Evolutionary conservation across 2,888 invertebrate genomes (phyloP), one percentile per base, ranked within the genome.

Genomic region (Geophilus truncorum): DNA sequence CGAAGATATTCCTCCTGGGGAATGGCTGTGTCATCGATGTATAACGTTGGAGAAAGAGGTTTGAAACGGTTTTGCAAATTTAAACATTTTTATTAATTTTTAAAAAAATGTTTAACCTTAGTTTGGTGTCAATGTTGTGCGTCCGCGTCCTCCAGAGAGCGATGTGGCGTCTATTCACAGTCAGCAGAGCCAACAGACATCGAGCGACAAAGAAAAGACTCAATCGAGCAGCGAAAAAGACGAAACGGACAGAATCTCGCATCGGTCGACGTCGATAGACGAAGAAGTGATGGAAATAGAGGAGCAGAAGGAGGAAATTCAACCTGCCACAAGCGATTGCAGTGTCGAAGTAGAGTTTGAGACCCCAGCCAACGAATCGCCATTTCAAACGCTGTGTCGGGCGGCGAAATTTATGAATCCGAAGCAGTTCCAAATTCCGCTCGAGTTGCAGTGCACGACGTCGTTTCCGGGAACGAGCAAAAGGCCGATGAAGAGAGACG

Each of bases 1-100:
- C 85, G 92, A 92, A 83, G 95, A 96, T 85, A 93, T 97, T 83
- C 97, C 97, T 0, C 90, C 91, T 77, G 96, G 97, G 0, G 92
- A 95, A 87, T 98, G 97, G 96, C 87, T 95, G 83, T 97, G 97
- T 85, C 93, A 94, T 84, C 92, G 93, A 84, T 97, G 97, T 86
- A 84, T 32, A 15, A 57, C 40, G 34, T 12, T 70, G n/a, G 34
- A 40, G n/a, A 81, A 81, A 32, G 79, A 80, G 77, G 80, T 76
- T 23, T 75, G 32, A 10, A 23, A 15, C 4, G 0, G n/a, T 70
- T 70, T 6, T 70, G n/a, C n/a, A n/a, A n/a, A n/a, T n/a, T n/a
- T 75, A 1, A 23, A 75, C n/a, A 0, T 1, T 4, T 18, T 51
- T 40, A n/a, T 51, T 51, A 4, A 18, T 15, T 5, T 51, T 51